A percentile compares a stretch with the other conserved stretches of the same genome.
Conservation (phyloP, 2,113 vertebrate genomes). For the Meles meles region DNA sequence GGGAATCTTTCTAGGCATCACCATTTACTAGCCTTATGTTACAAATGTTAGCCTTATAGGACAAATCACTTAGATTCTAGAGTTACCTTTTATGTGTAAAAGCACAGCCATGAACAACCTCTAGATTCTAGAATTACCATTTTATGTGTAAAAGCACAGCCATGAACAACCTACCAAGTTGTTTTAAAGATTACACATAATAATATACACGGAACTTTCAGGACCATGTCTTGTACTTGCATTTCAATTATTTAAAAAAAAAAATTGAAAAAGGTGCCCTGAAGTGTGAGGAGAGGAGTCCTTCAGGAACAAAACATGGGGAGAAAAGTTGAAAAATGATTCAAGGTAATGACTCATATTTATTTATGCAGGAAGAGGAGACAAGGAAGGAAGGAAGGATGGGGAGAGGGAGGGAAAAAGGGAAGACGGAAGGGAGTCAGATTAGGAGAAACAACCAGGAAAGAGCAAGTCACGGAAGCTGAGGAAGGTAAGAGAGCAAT, state of each 20-base stretch:
- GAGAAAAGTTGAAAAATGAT: not conserved
- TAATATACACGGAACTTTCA: not conserved
- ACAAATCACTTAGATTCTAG: not conserved
- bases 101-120: not conserved
- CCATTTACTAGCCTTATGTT: not conserved
- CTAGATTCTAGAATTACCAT: not conserved
- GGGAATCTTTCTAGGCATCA: not conserved
- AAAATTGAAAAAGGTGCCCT: not conserved
- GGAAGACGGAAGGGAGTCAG: not conserved
- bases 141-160: not conserved
- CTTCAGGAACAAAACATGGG: not conserved
- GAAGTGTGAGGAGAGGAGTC: not conserved
- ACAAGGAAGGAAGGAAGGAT: not conserved
- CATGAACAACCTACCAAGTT: not conserved
- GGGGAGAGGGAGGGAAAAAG: no score
- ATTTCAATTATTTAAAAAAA: not conserved
- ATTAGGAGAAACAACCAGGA: not conserved
- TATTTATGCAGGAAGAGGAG: not conserved
- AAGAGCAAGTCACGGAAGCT: not conserved
- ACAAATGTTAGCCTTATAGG: no score
- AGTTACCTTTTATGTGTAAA: not conserved
- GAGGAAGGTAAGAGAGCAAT: not conserved
- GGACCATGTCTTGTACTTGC: not conserved
- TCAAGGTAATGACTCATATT: not conserved
- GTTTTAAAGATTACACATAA: not conserved